Evolutionary conservation across 2,113 vertebrate species (phyloP).

Genomic region (Symphodus melops): DNA sequence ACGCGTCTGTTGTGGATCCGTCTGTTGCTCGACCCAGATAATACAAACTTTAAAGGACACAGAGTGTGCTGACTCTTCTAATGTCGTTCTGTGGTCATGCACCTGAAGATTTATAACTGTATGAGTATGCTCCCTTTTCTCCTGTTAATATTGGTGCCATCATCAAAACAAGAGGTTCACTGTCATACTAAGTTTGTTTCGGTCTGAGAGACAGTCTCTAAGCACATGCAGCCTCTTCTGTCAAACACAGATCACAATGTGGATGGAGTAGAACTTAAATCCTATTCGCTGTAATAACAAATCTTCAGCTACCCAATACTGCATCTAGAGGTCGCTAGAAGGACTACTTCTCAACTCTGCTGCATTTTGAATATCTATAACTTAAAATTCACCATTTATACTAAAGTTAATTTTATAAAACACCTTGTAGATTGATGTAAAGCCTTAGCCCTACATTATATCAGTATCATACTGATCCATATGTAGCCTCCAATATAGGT

Average conservation of each 20-base stretch:
- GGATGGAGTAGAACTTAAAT: neutral
- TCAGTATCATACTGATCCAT: neutral
- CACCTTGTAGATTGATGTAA: no score
- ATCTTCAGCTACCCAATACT: neutral
- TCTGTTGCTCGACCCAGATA: no score
- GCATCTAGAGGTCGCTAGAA: slow-evolving; percentile 23
- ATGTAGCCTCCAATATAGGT: no score
- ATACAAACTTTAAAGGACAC: no score
- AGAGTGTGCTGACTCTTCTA: no score
- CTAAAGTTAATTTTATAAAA: neutral
- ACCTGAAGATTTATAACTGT: no score
- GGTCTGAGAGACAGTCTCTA: neutral
- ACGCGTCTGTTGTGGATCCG: no score
- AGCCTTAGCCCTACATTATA: neutral
- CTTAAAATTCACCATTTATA: neutral
- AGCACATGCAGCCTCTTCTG: neutral
- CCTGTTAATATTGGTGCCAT: neutral
- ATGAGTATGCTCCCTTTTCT: no score
- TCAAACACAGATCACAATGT: neutral
- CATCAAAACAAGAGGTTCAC: neutral
- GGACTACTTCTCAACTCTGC: no score
- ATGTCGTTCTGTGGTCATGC: no score
- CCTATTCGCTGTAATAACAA: neutral
- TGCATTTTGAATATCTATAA: neutral
- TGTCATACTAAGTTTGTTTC: neutral